A percentile compares a stretch with the other conserved stretches of the same genome.
These are phyloP conservation scores for Priocnemis perturbator DNA, from an alignment of 2,888 invertebrate species.

Conservation along the genomic window DNA sequence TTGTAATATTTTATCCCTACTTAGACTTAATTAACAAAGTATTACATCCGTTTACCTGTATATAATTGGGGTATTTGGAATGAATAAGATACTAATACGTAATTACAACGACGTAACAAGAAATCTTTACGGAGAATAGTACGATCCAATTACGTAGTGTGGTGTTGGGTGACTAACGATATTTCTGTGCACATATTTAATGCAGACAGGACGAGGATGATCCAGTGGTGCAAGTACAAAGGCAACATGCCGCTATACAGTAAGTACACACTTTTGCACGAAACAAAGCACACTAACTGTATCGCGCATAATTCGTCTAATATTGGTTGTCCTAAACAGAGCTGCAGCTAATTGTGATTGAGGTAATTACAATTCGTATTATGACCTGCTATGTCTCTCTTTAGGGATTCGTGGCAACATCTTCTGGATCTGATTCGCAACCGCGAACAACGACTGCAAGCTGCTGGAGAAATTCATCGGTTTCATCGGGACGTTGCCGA, in stretches of 20 bases:
- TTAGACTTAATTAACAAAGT: neutral
- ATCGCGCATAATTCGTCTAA: no score
- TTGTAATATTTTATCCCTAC: no score
- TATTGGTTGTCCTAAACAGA: no score
- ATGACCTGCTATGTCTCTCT: conserved; percentile 2
- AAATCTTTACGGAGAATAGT: no score
- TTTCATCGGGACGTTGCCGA: conserved; percentile 98
- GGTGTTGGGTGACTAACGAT: conserved; percentile 62
- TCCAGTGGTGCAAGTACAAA: conserved; percentile 77
- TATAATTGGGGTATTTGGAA: neutral
- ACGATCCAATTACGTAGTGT: conserved; percentile 10
- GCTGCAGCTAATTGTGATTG: no score
- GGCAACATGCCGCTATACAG: conserved; percentile 76
- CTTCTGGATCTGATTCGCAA: conserved; percentile 91
- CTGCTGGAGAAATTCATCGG: conserved; percentile 97
- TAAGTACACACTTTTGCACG: conserved; percentile 66
- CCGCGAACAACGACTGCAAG: conserved; percentile 90
- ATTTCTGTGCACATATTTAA: conserved; percentile 56
- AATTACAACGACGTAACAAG: neutral
- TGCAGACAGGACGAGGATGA: conserved; percentile 73
- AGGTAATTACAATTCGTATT: neutral
- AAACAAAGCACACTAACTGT: conserved; percentile 1
- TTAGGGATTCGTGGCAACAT: conserved; percentile 89
- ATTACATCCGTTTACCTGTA: neutral
- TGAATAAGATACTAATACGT: neutral